These are phyloP conservation scores for Drosophila prosaltans DNA, from an alignment of 1,140 invertebrate genomes.

Conservation along the genomic window DNA sequence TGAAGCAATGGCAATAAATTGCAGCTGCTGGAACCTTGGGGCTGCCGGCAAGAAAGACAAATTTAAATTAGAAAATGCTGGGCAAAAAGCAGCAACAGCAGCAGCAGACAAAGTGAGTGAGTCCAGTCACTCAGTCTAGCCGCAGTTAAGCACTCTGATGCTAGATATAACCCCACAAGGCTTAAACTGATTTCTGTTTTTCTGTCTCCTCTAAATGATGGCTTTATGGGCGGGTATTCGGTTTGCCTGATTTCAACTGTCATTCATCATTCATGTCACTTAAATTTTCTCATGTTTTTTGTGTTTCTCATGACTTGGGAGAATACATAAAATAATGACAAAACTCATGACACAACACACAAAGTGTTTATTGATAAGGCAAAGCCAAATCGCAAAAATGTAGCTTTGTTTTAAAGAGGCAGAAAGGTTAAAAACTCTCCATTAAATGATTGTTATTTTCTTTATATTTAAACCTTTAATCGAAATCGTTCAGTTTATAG, in stretches of 20 bases:
- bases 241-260: slow-evolving; percentile 12
- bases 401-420: no score
- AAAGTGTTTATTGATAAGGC: background rate
- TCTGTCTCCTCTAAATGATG: background rate
- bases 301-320: background rate
- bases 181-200: slow-evolving; percentile 3
- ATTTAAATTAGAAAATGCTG: slow-evolving; percentile 43
- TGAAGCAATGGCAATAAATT: slow-evolving; percentile 56
- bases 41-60: slow-evolving; percentile 16
- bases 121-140: slow-evolving; percentile 11
- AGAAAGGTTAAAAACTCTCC: no score
- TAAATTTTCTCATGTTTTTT: slow-evolving; percentile 9
- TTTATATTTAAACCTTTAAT: no score
- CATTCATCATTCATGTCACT: slow-evolving; percentile 10
- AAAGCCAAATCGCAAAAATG: no score
- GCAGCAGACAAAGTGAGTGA: background rate
- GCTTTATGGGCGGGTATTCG: background rate
- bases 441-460: no score
- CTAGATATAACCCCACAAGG: slow-evolving; percentile 10
- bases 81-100: slow-evolving; percentile 16
- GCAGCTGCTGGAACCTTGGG: slow-evolving; percentile 42
- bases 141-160: slow-evolving; percentile 4
- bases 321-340: background rate
- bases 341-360: background rate
- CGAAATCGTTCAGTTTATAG: no score